Evolutionary conservation across 2,888 invertebrate genomes (phyloP).

Genomic region (Ptychoptera contaminata): DNA sequence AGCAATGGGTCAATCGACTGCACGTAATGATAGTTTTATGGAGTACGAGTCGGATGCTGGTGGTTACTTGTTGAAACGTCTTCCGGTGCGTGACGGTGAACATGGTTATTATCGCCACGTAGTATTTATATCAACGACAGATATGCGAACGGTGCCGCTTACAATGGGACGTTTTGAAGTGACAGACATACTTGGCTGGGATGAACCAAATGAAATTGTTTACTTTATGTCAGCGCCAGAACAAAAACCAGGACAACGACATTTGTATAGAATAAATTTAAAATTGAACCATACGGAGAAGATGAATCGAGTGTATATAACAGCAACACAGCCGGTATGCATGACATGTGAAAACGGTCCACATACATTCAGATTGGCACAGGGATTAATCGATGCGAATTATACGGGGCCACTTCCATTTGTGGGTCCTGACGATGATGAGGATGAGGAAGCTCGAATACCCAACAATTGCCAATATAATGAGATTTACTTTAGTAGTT

Average conservation of each 20-base stretch:
- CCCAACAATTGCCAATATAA: conserved; percentile 46
- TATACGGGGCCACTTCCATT: background rate
- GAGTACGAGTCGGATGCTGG: conserved; percentile 13
- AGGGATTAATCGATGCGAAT: conserved; percentile 8
- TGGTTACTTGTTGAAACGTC: conserved; percentile 33
- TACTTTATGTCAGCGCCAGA: conserved; percentile 71
- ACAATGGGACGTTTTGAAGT: conserved; percentile 64
- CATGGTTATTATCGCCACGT: conserved; percentile 45
- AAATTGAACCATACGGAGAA: conserved; percentile 31
- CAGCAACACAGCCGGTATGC: conserved; percentile 27
- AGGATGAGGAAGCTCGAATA: conserved; percentile 24
- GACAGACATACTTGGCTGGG: conserved; percentile 60
- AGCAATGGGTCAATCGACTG: background rate
- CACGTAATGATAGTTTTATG: background rate
- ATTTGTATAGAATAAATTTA: conserved; percentile 55
- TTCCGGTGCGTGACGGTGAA: conserved; percentile 45
- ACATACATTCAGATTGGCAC: conserved; percentile 22
- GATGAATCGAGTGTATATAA: conserved; percentile 29
- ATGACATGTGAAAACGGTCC: conserved; percentile 30
- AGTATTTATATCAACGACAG: conserved; percentile 29
- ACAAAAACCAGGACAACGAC: conserved; percentile 61
- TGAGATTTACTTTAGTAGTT: conserved; percentile 47
- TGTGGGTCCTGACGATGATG: conserved; percentile 9
- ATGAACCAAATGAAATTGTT: conserved; percentile 51
- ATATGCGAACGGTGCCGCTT: conserved; percentile 31